phyloP scores from a whole-genome alignment of 2,113 vertebrate genomes.

The Triplophysa rosa region DNA sequence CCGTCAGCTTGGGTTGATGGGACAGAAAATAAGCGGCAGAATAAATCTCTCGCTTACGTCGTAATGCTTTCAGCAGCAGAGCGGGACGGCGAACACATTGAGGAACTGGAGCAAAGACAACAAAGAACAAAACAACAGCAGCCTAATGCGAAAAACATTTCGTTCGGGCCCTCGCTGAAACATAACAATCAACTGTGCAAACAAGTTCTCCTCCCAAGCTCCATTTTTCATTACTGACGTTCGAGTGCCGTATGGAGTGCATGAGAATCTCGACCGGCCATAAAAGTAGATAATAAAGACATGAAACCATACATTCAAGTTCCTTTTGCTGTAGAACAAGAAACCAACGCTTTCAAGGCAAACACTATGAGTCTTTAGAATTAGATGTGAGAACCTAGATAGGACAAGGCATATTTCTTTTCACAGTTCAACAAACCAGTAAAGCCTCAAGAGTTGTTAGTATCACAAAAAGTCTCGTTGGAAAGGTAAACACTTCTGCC shows the following conservation, averaged over 20 bases:
- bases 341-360: too few species aligned
- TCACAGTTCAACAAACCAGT: background rate
- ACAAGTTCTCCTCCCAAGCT: slow-evolving; percentile 33
- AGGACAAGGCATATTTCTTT: slow-evolving; percentile 8
- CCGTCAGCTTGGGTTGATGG: slow-evolving; percentile 51
- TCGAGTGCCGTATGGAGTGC: slow-evolving; percentile 37
- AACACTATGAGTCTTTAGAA: background rate
- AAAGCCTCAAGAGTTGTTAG: slow-evolving; percentile 6
- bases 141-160: slow-evolving; percentile 65
- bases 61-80: slow-evolving; percentile 68
- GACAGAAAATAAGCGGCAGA: slow-evolving; percentile 28
- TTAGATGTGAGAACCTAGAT: background rate
- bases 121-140: slow-evolving; percentile 60
- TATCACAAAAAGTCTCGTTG: slow-evolving; percentile 56
- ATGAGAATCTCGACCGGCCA: slow-evolving; percentile 47
- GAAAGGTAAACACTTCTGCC: slow-evolving; percentile 69
- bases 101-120: slow-evolving; percentile 61
- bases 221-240: slow-evolving; percentile 44
- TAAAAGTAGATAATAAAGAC: slow-evolving; percentile 36
- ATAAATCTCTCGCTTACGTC: slow-evolving; percentile 66
- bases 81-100: slow-evolving; percentile 60
- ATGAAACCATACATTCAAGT: slow-evolving; percentile 5
- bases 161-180: slow-evolving; percentile 46
- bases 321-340: slow-evolving; percentile 37
- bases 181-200: slow-evolving; percentile 61